phyloP scores from a whole-genome alignment of 2,113 vertebrate species.

The Ochotona princeps region DNA sequence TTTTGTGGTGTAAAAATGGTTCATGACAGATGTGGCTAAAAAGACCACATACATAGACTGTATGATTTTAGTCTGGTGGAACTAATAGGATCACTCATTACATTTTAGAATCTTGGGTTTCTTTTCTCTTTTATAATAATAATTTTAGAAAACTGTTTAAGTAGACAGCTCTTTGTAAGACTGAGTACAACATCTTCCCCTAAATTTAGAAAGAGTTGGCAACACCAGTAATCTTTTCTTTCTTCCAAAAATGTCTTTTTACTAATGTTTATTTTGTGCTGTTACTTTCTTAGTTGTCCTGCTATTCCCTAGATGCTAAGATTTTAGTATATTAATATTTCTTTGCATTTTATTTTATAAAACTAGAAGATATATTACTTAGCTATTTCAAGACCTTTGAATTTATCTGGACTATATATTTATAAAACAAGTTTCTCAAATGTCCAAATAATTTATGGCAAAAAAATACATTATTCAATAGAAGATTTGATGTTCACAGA shows the following conservation, averaged over 20 bases:
- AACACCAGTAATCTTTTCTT: constrained; percentile 74
- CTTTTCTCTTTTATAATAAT: constrained; percentile 86
- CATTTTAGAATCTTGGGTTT: constrained; percentile 87
- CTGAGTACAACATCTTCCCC: constrained; percentile 76
- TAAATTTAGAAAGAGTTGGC: constrained; percentile 88
- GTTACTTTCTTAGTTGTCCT: constrained; percentile 33
- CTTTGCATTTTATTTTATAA: constrained; percentile 37
- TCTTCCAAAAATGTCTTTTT: background rate
- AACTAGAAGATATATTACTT: constrained; percentile 39
- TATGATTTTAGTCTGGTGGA: constrained; percentile 94
- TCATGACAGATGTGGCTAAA: constrained; percentile 91
- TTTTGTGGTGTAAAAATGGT: constrained; percentile 85
- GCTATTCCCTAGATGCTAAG: constrained; percentile 12
- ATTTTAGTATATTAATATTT: constrained; percentile 40
- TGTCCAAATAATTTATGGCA: background rate
- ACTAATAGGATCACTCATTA: constrained; percentile 93
- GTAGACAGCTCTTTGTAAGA: constrained; percentile 83
- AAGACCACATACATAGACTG: constrained; percentile 92
- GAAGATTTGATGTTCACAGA: constrained; percentile 26
- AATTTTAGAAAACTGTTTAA: constrained; percentile 84
- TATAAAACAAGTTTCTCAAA: constrained; percentile 35
- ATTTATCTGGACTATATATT: background rate
- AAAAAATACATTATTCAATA: background rate
- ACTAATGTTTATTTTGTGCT: constrained; percentile 49
- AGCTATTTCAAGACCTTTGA: background rate